These are phyloP conservation scores for Tanypteryx hageni DNA, from an alignment of 2,888 invertebrate genomes.

Conservation along the genomic window DNA sequence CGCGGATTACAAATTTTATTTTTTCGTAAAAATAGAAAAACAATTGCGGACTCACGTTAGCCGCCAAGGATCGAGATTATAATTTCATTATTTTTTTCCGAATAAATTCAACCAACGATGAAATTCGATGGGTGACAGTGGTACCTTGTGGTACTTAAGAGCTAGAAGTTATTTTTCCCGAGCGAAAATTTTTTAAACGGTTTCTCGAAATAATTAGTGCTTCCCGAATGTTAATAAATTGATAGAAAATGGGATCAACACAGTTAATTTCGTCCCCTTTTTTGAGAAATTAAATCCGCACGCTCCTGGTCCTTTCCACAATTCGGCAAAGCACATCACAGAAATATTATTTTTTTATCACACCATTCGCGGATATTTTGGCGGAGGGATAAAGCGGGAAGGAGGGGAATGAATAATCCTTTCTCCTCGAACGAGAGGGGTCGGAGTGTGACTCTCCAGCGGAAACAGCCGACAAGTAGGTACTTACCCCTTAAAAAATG, in stretches of 20 bases:
- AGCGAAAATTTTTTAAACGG: too few species aligned
- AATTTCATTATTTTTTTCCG: too few species aligned
- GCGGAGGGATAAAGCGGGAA: too few species aligned
- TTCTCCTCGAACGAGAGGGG: not conserved
- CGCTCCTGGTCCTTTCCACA: not conserved
- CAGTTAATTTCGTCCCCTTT: too few species aligned
- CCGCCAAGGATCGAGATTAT: not conserved
- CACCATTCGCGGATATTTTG: not conserved
- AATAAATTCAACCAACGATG: too few species aligned
- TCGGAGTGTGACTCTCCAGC: not conserved
- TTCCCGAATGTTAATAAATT: too few species aligned
- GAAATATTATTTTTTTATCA: not conserved
- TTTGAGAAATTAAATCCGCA: too few species aligned
- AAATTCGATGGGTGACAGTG: too few species aligned
- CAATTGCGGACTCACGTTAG: not conserved
- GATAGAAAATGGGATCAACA: too few species aligned
- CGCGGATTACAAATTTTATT: not conserved
- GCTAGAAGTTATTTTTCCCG: too few species aligned
- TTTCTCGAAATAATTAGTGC: too few species aligned
- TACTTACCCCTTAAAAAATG: conserved; percentile 35
- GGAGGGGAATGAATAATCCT: not conserved
- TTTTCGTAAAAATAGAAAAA: not conserved
- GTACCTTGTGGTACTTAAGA: too few species aligned
- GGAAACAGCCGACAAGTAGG: not conserved
- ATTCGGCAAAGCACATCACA: not conserved